Base-by-base conservation (phyloP, 2,113 vertebrate species). In the Malurus elegans region DNA sequence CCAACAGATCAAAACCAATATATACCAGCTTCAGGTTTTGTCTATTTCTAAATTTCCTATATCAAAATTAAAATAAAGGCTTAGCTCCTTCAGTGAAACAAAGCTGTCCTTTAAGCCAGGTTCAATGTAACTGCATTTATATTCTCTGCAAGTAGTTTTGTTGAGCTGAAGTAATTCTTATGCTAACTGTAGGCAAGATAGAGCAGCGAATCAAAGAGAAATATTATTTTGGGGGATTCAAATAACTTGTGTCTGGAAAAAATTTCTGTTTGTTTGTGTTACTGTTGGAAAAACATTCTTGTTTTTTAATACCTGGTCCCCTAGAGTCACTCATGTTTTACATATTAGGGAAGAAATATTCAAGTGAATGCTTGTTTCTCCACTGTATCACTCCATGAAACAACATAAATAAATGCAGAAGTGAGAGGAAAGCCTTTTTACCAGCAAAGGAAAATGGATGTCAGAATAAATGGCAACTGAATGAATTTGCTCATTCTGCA, bases 161-260 rank as follows among this genome's bases (percentile, higher is more conserved):
- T 23, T 67, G 26, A 88, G 48, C 28, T 86, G 32, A 86, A 66
- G 53, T 67, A 92, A 89, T 92, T 84, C n/a, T 84, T 86, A 66
- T 69, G 79, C 45, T 85, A 89, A 87, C 62, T 86, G 19, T 58
- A 73, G 25, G 42, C 57, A 94, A 95, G 54, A 83, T 10, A 69
- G n/a, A 86, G 26, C 21, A 93, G 25, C 1, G 3, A 88, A 88
- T 93, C 66, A 88, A 79, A 92, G 18, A 88, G 26, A 88, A 86
- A 90, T 90, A 93, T 45, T 90, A 31, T 75, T 65, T 90, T 65
- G 86, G 50, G 32, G 38, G 47, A 95, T 91, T 94, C 62, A 70
- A 53, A 79, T 76, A 82, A 65, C 81, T 79, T 87, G 23, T 75
- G 65, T 54, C 32, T 60, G 5, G 65, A 91, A 93, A 93, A 38